A percentile compares a stretch with the other conserved stretches of the same genome.
These are phyloP conservation scores for Oreonectes daqikongensis DNA, from an alignment of 2,797 vertebrate genomes.

Conservation along the genomic window DNA sequence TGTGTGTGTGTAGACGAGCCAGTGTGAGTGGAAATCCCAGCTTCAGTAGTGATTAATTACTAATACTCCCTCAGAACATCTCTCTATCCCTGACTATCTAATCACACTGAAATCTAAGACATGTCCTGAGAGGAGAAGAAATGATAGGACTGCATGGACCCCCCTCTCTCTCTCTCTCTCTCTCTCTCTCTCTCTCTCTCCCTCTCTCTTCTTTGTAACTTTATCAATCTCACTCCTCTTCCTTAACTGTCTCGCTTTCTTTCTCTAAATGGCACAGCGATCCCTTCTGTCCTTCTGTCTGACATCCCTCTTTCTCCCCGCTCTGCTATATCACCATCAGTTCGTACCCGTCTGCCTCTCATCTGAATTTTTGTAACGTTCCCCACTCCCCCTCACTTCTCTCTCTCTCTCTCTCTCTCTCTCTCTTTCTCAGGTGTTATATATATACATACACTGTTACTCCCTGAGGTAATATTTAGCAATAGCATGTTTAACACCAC, in stretches of 20 bases:
- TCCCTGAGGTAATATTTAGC: slow-evolving; percentile 79
- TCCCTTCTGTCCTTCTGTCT: neutral
- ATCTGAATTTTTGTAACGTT: slow-evolving; percentile 24
- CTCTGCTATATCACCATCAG: slow-evolving; percentile 22
- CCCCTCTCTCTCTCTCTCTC: slow-evolving; percentile 49
- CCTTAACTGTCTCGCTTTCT: slow-evolving; percentile 20
- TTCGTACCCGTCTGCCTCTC: slow-evolving; percentile 15
- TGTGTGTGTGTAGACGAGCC: slow-evolving; percentile 56
- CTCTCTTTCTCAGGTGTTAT: slow-evolving; percentile 49
- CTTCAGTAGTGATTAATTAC: slow-evolving; percentile 74
- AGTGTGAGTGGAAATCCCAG: slow-evolving; percentile 66
- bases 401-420: slow-evolving; percentile 7
- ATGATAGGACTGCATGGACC: slow-evolving; percentile 48
- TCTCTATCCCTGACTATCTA: slow-evolving; percentile 76
- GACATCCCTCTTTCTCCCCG: slow-evolving; percentile 44
- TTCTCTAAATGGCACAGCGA: neutral
- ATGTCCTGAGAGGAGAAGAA: slow-evolving; percentile 66
- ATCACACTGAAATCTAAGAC: slow-evolving; percentile 79
- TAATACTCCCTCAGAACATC: slow-evolving; percentile 76
- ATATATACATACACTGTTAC: slow-evolving; percentile 71
- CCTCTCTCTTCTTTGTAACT: slow-evolving; percentile 42
- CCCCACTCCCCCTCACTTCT: slow-evolving; percentile 52
- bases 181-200: slow-evolving; percentile 29
- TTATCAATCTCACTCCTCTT: slow-evolving; percentile 48
- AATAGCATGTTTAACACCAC: slow-evolving; percentile 79